Percentiles rank a stretch among this genome's conserved stretches.
Evolutionary conservation across 2,888 invertebrate genomes (phyloP).

Genomic region (Cremastinae sp.): DNA sequence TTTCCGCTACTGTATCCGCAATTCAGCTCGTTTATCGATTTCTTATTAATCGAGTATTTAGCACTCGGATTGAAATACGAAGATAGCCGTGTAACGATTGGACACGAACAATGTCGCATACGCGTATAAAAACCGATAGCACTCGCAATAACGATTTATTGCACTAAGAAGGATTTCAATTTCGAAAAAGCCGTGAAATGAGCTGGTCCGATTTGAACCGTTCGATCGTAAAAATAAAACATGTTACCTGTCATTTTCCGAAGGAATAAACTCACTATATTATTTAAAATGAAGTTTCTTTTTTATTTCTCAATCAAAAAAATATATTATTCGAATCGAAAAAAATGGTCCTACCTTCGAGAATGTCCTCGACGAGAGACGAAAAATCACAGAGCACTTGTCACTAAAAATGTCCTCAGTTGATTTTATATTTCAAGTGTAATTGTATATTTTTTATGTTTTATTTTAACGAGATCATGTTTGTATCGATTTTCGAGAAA

Average conservation of each 20-base stretch:
- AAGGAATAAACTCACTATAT: too few relatives aligned
- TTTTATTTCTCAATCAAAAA: too few relatives aligned
- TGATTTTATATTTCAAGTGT: constrained; percentile 13
- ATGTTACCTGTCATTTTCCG: too few relatives aligned
- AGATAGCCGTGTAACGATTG: constrained; percentile 11
- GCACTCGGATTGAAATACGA: constrained; percentile 33
- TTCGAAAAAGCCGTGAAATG: not conserved
- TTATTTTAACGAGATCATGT: constrained; percentile 31
- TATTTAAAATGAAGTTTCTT: too few relatives aligned
- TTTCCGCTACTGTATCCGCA: not conserved
- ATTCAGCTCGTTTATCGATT: constrained; percentile 53
- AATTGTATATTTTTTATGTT: constrained; percentile 9
- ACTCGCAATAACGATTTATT: not conserved
- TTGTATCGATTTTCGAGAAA: constrained; percentile 4
- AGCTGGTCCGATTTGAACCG: not conserved
- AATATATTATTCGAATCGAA: constrained; percentile 1
- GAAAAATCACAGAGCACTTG: constrained; percentile 50
- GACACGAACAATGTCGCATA: constrained; percentile 22
- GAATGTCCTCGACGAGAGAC: constrained; percentile 1
- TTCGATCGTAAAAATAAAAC: not conserved
- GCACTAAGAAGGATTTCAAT: not conserved
- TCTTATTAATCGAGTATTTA: constrained; percentile 43
- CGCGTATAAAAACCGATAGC: not conserved
- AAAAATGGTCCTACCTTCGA: constrained; percentile 50
- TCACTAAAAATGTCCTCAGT: constrained; percentile 50